Conservation (phyloP, 2,888 invertebrate genomes). For the Nebria brevicollis region DNA sequence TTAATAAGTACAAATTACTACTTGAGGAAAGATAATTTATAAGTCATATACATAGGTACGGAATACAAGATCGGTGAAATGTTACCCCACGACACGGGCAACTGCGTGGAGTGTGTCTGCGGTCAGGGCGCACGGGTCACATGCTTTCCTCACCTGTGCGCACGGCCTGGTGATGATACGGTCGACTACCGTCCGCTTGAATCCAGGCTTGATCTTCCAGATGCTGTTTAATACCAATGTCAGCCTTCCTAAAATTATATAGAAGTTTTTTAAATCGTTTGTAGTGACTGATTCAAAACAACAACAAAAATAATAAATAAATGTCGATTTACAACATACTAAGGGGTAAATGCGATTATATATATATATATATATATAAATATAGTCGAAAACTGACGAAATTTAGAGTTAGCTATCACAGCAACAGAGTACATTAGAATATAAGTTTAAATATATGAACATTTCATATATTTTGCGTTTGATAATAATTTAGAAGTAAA, state of each 20-base stretch:
- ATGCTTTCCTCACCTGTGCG: constrained; percentile 62
- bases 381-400: constrained; percentile 11
- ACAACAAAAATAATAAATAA: constrained; percentile 24
- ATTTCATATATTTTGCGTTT: neutral
- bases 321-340: constrained; percentile 12
- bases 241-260: constrained; percentile 33
- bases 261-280: constrained; percentile 27
- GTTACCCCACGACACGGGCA: constrained; percentile 75
- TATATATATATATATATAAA: neutral
- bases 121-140: constrained; percentile 66
- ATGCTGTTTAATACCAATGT: constrained; percentile 53
- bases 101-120: constrained; percentile 77
- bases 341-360: constrained; percentile 8
- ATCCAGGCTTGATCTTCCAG: constrained; percentile 52
- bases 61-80: constrained; percentile 73
- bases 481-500: neutral
- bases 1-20: too few species aligned
- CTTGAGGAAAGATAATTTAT: neutral
- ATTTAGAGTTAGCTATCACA: constrained; percentile 21
- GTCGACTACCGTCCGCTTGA: constrained; percentile 61
- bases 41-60: constrained; percentile 62
- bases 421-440: neutral
- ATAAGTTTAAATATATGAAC: neutral
- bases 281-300: constrained; percentile 28
- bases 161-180: constrained; percentile 59